These are phyloP conservation scores for Pterocles orientalis DNA, from an alignment of 2,113 vertebrate genomes.

Conservation along the genomic window DNA sequence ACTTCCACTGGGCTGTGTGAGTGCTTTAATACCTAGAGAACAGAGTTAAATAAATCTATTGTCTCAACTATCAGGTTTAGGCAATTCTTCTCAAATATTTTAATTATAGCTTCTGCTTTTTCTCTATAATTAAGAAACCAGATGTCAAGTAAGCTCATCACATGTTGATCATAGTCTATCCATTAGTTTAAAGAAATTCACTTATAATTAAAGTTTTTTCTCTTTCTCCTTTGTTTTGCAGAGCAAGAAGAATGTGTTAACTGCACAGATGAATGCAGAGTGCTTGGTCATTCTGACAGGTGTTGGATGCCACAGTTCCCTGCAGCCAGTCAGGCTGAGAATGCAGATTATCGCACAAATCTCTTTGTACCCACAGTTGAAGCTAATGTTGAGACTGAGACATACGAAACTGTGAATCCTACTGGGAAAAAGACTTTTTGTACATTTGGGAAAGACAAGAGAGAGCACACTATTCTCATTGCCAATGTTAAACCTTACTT, in stretches of 20 bases:
- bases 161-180: slow-evolving; percentile 31
- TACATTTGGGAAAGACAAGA: slow-evolving; percentile 98
- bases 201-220: slow-evolving; percentile 61
- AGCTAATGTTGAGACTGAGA: slow-evolving; percentile 92
- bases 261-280: slow-evolving; percentile 98
- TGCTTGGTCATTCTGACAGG: slow-evolving; percentile 98
- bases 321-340: slow-evolving; percentile 91
- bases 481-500: slow-evolving; percentile 99
- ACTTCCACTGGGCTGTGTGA: slow-evolving; percentile 62
- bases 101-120: slow-evolving; percentile 75
- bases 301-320: slow-evolving; percentile 99
- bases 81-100: slow-evolving; percentile 73
- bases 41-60: slow-evolving; percentile 71
- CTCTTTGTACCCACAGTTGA: slow-evolving; percentile 98
- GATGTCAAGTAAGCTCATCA: slow-evolving; percentile 63
- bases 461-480: slow-evolving; percentile 98
- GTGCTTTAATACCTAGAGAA: slow-evolving; percentile 67
- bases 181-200: slow-evolving; percentile 52
- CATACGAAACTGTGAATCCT: slow-evolving; percentile 93
- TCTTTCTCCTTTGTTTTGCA: slow-evolving; percentile 78
- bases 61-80: slow-evolving; percentile 72
- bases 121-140: slow-evolving; percentile 74
- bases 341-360: slow-evolving; percentile 98
- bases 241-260: slow-evolving; percentile 99
- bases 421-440: slow-evolving; percentile 99